Evolutionary conservation across 2,113 vertebrate species (phyloP), one percentile per base, ranked within the genome.

Genomic region (Salminus brasiliensis): DNA sequence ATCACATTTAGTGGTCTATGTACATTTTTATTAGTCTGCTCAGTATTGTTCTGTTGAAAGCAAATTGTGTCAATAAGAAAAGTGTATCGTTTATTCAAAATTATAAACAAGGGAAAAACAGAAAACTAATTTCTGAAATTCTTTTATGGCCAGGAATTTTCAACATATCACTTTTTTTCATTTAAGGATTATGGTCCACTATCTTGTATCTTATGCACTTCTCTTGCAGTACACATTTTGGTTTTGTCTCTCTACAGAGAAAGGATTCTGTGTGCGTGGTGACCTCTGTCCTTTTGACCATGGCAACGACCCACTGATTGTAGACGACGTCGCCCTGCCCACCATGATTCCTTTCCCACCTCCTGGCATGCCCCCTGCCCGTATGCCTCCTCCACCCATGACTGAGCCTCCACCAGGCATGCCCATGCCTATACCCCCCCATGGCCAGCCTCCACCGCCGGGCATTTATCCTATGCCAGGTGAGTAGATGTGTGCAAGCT

Each of bases 261-360:
- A 98, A 91, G 98, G 98, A 55, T 99, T 96, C 88, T 99, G 98
- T 41, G 96, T 99, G 9, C 96, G 97, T 30, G 98, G 97, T 4
- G 97, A 99, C 43, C 96, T 97, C 43, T 98, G 97, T 92, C 96
- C 93, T 10, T 99, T 96, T 32, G 97, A 98, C 85, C 97, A 98
- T 41, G 97, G 98, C 71, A 97, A 95, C 43, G 97, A 99, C 82
- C 97, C 97, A 0, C 87, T 98, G 53, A 95, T 98, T 5, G 96
- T 98, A 5, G 97, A 99, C 65, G 97, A 99, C 74, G 96, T 97
- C 73, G 96, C 95, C 82, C 86, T 99, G 83, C 97, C 97, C 2
- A 95, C 94, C 71, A 98, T 98, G 89, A 98, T 98, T 87, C 98
- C 98, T 4, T 98, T 98, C 84, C 98, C 97, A 1, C 96, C 96